Evolutionary conservation across 2,888 invertebrate genomes (phyloP), one percentile per base, ranked within the genome.

Genomic region (Glomeris marginata): DNA sequence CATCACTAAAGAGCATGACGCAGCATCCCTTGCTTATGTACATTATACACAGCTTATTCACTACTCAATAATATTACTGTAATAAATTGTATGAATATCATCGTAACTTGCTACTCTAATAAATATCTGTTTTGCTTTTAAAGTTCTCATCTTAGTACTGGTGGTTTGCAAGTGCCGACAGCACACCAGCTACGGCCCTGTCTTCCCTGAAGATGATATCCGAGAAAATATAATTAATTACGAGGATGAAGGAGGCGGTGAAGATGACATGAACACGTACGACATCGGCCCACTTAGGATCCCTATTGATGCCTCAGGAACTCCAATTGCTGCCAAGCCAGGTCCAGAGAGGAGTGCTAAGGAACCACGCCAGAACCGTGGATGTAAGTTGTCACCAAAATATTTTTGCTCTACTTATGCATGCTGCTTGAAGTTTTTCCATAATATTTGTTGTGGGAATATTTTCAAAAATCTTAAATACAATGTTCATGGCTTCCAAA

Each of bases 181-280:
- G 51, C 84, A 85, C 60, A 64, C 64, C 33, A 84, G 84, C 50
- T 80, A 86, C 72, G 81, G 84, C 40, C 84, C 84, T 63, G 88
- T 88, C 63, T 90, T 94, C 60, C 69, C 71, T 3, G 80, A 91
- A 57, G 94, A 97, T 62, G 94, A 97, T 63, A 91, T 94, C 34
- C 74, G 95, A 52, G 97, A 97, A 67, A 98, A 91, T 61, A 92
- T 98, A 54, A 88, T 97, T 59, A 88, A 90, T 59, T 97, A 98
- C 63, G 90, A 92, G 63, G 95, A 97, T 62, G 97, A 98, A 67
- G 97, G 97, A 15, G 95, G 95, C 64, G 97, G 97, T 64, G 91
- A 98, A 66, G 90, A 90, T 1, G 97, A 98, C 64, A 74, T 75
- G 64, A 87, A 92, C 1, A 84, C 84, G 1, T 92, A 86, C 67